Evolutionary conservation across 2,797 vertebrate genomes (phyloP).

Genomic region (Otolemur crassicaudatus): DNA sequence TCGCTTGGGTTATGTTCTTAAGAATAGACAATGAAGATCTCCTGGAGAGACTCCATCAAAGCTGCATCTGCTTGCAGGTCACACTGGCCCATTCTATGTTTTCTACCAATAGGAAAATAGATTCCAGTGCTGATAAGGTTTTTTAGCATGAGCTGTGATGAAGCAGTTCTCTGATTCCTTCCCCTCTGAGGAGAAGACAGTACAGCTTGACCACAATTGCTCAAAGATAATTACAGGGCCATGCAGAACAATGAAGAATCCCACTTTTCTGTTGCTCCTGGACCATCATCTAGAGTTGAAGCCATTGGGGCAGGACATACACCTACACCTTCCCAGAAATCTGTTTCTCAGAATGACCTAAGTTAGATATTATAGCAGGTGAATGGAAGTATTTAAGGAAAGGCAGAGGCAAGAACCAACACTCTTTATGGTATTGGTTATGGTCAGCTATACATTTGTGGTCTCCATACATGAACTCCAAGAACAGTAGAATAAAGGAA

Average conservation of each 20-base stretch:
- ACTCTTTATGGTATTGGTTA: background rate
- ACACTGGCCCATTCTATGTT: background rate
- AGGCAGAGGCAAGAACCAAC: background rate
- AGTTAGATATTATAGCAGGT: background rate
- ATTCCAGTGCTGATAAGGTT: background rate
- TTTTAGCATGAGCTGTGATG: rapidly evolving
- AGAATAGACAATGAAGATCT: background rate
- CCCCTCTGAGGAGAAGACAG: background rate
- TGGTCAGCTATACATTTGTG: background rate
- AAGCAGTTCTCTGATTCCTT: background rate
- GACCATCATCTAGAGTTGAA: background rate
- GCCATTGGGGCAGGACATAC: rapidly evolving
- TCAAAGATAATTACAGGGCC: background rate
- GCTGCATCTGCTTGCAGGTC: background rate
- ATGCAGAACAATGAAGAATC: background rate
- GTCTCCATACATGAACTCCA: background rate
- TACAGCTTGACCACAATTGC: background rate
- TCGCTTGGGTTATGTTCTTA: background rate
- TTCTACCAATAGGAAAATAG: background rate
- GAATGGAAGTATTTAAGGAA: background rate
- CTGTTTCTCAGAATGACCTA: background rate
- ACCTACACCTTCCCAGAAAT: background rate
- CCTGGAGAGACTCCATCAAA: background rate
- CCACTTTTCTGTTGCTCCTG: background rate
- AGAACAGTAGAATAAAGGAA: background rate